Conservation (phyloP, 2,888 invertebrate genomes). For the Heteropelma amictum region DNA sequence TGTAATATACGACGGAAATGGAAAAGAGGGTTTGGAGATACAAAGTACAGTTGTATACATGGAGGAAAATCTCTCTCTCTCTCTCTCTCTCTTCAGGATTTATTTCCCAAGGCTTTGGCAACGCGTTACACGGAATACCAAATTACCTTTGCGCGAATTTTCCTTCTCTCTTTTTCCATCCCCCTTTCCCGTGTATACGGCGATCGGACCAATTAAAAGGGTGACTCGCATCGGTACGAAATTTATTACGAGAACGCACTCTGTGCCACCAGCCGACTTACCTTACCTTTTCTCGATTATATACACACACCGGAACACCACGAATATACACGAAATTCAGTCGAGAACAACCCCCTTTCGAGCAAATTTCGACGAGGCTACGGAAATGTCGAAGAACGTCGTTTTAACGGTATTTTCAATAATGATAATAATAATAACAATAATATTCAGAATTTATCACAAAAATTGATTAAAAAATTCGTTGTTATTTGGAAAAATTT, state of each 20-base stretch:
- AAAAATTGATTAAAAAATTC: not conserved
- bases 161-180: not conserved
- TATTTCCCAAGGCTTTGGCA: conserved; percentile 19
- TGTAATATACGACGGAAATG: not conserved
- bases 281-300: not conserved
- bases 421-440: not conserved
- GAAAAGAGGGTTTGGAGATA: not conserved
- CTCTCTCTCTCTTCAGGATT: conserved; percentile 23
- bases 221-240: conserved; percentile 19
- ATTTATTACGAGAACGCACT: conserved; percentile 36
- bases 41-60: not conserved
- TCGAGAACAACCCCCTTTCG: not conserved
- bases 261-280: conserved; percentile 19
- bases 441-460: not conserved
- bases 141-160: conserved; percentile 11
- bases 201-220: conserved; percentile 39
- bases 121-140: conserved; percentile 41
- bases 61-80: too few species aligned
- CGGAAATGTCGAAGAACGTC: too few species aligned
- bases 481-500: not conserved
- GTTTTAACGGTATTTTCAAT: too few species aligned
- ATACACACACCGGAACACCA: not conserved
- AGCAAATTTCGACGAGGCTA: conserved; percentile 16
- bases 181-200: not conserved
- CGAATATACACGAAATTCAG: not conserved